phyloP scores from a whole-genome alignment of 1,140 invertebrate genomes.

The Idris sp. region DNA sequence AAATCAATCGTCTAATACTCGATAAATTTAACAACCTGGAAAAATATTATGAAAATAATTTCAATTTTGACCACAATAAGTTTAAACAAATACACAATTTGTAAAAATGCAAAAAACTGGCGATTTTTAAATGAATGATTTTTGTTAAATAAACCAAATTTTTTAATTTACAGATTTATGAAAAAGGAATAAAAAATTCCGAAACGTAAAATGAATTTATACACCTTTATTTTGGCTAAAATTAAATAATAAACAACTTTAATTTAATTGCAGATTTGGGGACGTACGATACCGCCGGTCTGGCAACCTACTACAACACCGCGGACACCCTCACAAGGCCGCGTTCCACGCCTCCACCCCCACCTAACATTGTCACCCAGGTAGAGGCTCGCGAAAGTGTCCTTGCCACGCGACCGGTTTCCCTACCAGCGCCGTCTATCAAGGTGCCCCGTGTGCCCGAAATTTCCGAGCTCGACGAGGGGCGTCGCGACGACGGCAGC shows the following conservation, averaged over 20 bases:
- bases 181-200: no score
- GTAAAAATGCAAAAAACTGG: no score
- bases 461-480: constrained; percentile 65
- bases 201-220: no score
- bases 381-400: constrained; percentile 66
- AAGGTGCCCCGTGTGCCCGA: constrained; percentile 40
- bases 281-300: constrained; percentile 74
- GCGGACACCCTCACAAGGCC: constrained; percentile 74
- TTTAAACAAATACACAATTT: no score
- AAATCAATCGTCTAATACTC: no score
- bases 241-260: no score
- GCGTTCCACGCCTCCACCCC: constrained; percentile 68
- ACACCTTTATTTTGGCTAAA: no score
- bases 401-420: constrained; percentile 57
- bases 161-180: no score
- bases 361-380: constrained; percentile 68
- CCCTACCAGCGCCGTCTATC: constrained; percentile 57
- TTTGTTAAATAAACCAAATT: constrained; percentile 3
- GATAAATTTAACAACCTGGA: no score
- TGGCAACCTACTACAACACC: constrained; percentile 76
- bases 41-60: no score
- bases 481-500: constrained; percentile 63
- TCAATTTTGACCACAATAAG: no score
- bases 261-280: constrained; percentile 76
- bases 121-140: no score